Conservation (phyloP, 2,113 vertebrate species). For the Ascaphus truei region DNA sequence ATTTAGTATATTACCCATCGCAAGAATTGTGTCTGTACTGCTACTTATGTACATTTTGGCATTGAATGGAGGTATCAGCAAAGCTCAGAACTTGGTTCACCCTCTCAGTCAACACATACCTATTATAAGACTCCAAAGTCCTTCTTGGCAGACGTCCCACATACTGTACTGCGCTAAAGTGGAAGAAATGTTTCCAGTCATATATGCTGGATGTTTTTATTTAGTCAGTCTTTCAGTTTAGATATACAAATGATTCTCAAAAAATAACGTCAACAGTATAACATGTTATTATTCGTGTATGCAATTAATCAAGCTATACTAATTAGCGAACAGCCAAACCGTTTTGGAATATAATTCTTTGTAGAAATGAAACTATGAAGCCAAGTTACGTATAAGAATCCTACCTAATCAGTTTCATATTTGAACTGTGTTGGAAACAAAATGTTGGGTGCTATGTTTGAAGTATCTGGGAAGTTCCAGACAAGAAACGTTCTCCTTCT, state of each 20-base stretch:
- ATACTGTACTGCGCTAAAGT: conserved; percentile 44
- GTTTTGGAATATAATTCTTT: neutral
- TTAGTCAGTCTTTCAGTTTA: conserved; percentile 3
- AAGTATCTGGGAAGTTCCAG: too few species aligned
- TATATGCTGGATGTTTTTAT: neutral
- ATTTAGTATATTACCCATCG: neutral
- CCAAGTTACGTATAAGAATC: conserved; percentile 6
- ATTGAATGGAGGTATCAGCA: neutral
- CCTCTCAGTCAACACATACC: conserved; percentile 54
- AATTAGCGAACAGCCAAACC: neutral
- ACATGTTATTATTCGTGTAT: conserved; percentile 1
- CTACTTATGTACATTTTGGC: neutral
- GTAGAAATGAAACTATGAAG: neutral
- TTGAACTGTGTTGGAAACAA: neutral
- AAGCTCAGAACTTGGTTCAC: neutral
- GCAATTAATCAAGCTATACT: neutral
- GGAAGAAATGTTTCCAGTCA: conserved; percentile 57
- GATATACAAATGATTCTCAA: conserved; percentile 1
- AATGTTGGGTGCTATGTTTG: too few species aligned
- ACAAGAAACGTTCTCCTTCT: too few species aligned
- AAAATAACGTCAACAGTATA: neutral
- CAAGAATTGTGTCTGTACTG: neutral
- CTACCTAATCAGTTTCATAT: conserved; percentile 1
- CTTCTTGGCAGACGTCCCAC: conserved; percentile 50
- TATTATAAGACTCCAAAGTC: conserved; percentile 53